Evolutionary conservation across 2,113 vertebrate species (phyloP).

Genomic region (Petromus typicus): DNA sequence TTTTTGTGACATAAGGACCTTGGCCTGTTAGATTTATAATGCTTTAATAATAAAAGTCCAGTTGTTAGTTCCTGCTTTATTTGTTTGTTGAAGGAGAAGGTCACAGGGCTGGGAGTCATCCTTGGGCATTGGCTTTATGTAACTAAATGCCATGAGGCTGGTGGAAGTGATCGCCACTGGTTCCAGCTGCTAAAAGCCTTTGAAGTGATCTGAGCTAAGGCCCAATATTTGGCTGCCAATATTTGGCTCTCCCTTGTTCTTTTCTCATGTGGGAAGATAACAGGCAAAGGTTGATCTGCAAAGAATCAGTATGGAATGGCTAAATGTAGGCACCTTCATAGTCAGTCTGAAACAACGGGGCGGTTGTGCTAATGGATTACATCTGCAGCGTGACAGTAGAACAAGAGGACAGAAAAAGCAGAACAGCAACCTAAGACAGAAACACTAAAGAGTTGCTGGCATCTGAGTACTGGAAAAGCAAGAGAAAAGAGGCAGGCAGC

Average conservation of each 20-base stretch:
- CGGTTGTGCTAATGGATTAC: not conserved
- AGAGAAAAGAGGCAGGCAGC: not conserved
- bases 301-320: not conserved
- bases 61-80: not conserved
- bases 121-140: not conserved
- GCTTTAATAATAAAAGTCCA: not conserved
- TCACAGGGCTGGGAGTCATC: not conserved
- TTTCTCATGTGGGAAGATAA: not conserved
- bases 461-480: not conserved
- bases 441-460: rapidly evolving
- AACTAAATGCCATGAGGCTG: rapidly evolving
- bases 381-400: not conserved
- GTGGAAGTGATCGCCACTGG: rapidly evolving
- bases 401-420: not conserved
- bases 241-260: not conserved
- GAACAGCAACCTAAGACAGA: rapidly evolving
- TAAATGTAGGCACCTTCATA: not conserved
- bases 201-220: not conserved
- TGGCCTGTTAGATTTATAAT: not conserved
- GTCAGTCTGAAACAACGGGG: rapidly evolving
- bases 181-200: not conserved
- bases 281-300: rapidly evolving
- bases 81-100: not conserved
- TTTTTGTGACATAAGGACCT: not conserved
- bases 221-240: rapidly evolving